Evolutionary conservation across 2,797 vertebrate genomes (phyloP).

Genomic region (Esox masquinongy): DNA sequence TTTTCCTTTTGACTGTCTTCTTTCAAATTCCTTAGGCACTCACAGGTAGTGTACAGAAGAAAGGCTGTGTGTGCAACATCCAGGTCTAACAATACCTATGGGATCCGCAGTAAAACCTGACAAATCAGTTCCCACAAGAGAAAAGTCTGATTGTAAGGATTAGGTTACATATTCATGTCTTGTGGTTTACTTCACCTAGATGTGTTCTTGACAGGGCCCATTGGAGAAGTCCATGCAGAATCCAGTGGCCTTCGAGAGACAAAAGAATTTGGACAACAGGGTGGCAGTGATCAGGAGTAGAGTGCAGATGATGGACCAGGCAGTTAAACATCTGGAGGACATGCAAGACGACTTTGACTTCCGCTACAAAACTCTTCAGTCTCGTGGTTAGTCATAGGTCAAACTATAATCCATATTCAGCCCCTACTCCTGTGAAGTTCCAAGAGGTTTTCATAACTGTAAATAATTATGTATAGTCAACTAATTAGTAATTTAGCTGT

Average conservation of each 20-base stretch:
- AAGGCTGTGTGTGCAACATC: not conserved
- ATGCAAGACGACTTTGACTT: conserved; percentile 98
- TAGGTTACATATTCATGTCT: not conserved
- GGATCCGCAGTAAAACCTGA: too few relatives aligned
- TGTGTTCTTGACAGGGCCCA: conserved; percentile 77
- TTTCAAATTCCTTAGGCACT: not conserved
- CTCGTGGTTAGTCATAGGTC: conserved; percentile 77
- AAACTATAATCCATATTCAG: not conserved
- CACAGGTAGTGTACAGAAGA: not conserved
- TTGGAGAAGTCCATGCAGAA: conserved; percentile 90
- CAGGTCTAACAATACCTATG: not conserved
- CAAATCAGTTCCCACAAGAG: too few relatives aligned
- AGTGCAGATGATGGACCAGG: conserved; percentile 94
- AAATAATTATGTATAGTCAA: too few relatives aligned
- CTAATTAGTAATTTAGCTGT: not conserved
- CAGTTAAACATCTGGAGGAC: conserved; percentile 93
- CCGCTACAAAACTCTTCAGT: conserved; percentile 94
- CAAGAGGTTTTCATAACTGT: not conserved
- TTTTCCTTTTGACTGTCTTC: not conserved
- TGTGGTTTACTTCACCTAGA: not conserved
- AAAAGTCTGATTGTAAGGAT: too few relatives aligned
- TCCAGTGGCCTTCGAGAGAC: conserved; percentile 86
- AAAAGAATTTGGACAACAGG: conserved; percentile 88
- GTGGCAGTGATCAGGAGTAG: conserved; percentile 86
- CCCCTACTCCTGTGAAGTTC: not conserved